Evolutionary conservation across 2,888 invertebrate genomes (phyloP).

Genomic region (Leptarthrus brevirostris): DNA sequence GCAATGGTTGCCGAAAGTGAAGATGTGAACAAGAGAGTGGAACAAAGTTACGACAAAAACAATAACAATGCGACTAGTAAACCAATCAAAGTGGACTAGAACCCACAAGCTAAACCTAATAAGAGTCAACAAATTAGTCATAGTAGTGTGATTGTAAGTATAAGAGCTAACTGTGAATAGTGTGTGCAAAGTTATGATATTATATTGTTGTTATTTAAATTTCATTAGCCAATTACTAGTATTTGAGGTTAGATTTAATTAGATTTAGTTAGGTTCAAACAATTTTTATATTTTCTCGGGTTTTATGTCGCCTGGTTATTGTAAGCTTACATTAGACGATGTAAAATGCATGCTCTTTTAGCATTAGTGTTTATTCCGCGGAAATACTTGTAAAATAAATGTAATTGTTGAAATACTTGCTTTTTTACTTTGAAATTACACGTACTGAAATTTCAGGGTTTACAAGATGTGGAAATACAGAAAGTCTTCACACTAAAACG

Average conservation of each 20-base stretch:
- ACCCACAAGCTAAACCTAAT: background rate
- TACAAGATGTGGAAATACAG: too few relatives aligned
- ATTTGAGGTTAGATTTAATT: too few relatives aligned
- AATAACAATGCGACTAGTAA: constrained; percentile 33
- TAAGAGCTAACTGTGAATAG: background rate
- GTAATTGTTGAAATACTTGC: background rate
- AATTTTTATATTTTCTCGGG: too few relatives aligned
- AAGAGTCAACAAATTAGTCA: constrained; percentile 21
- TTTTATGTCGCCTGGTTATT: background rate
- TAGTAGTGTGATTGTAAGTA: background rate
- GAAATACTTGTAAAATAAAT: constrained; percentile 3
- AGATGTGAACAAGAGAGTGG: constrained; percentile 63
- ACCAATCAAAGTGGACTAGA: constrained; percentile 16
- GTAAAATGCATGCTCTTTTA: too few relatives aligned
- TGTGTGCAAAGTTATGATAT: background rate
- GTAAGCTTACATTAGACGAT: constrained; percentile 23
- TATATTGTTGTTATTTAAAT: constrained; percentile 34
- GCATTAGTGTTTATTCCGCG: constrained; percentile 21
- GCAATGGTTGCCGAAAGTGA: constrained; percentile 59
- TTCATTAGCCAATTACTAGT: constrained; percentile 19
- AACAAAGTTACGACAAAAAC: constrained; percentile 57
- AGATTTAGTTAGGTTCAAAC: background rate
- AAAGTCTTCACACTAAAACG: too few relatives aligned
- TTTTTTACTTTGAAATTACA: too few relatives aligned
- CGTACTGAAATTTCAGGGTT: too few relatives aligned